Evolutionary conservation across 2,888 invertebrate species (phyloP).

Genomic region (Caenorhabditis doughertyi): DNA sequence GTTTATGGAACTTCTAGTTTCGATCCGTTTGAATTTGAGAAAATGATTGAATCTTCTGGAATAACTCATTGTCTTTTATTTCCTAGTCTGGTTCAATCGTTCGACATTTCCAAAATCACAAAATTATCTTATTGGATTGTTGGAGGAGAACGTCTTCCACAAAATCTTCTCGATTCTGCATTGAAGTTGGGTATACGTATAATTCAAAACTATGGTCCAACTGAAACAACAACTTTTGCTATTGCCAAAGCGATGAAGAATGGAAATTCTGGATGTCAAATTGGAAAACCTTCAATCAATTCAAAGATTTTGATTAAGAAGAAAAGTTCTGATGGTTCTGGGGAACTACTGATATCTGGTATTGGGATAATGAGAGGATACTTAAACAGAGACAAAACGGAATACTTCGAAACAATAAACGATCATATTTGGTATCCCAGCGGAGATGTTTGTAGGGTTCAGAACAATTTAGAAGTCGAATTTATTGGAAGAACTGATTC

Average conservation of each 20-base stretch:
- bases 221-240: constrained; percentile 79
- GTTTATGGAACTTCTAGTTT: constrained; percentile 60
- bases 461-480: constrained; percentile 63
- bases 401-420: constrained; percentile 57
- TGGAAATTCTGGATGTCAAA: constrained; percentile 70
- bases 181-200: constrained; percentile 62
- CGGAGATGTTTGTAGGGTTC: constrained; percentile 74
- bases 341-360: constrained; percentile 68
- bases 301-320: constrained; percentile 26
- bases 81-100: constrained; percentile 68
- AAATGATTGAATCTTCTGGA: constrained; percentile 37
- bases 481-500: constrained; percentile 77
- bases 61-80: constrained; percentile 77
- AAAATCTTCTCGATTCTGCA: constrained; percentile 67
- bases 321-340: not conserved
- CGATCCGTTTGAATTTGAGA: constrained; percentile 61
- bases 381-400: constrained; percentile 51
- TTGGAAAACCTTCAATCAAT: constrained; percentile 74
- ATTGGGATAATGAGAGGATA: constrained; percentile 78
- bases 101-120: constrained; percentile 57
- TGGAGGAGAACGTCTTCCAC: constrained; percentile 76
- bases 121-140: constrained; percentile 76
- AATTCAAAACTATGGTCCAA: constrained; percentile 80
- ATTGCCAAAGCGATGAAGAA: constrained; percentile 68
- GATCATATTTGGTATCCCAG: constrained; percentile 70